These are phyloP conservation scores for Melipona bicolor DNA, from an alignment of 2,888 invertebrate species.

Conservation along the genomic window DNA sequence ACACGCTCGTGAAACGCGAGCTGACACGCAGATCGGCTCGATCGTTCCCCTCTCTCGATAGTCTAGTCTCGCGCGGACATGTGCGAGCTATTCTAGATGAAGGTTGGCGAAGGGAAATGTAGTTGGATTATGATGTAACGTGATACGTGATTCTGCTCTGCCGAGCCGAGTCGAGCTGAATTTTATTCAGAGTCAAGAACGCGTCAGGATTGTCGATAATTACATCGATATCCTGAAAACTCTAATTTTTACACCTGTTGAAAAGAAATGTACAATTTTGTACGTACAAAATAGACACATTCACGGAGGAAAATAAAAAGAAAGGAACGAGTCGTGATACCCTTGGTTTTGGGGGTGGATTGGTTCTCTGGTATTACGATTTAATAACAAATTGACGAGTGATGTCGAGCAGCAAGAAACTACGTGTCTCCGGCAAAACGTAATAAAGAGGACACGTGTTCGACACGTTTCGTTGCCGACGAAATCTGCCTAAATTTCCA, in stretches of 20 bases:
- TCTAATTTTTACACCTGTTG: too few species aligned
- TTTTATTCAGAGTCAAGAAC: not conserved
- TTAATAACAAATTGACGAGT: too few species aligned
- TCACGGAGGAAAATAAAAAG: too few species aligned
- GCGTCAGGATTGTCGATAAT: too few species aligned
- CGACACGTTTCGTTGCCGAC: constrained; percentile 4
- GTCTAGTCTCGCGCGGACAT: not conserved
- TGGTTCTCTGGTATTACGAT: too few species aligned
- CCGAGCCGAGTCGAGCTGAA: not conserved
- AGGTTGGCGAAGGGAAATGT: not conserved
- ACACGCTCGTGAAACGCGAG: constrained; percentile 54
- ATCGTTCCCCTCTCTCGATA: constrained; percentile 25
- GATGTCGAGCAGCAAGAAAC: too few species aligned
- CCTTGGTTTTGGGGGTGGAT: too few species aligned
- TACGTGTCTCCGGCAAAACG: not conserved
- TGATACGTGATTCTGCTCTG: not conserved
- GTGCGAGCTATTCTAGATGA: not conserved
- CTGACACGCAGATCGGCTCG: constrained; percentile 39
- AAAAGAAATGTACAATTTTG: too few species aligned
- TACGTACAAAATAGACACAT: too few species aligned
- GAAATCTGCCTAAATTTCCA: constrained; percentile 36
- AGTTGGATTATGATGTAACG: constrained; percentile 9
- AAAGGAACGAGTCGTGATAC: too few species aligned
- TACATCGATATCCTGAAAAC: too few species aligned
- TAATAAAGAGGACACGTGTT: not conserved